Conservation (phyloP, 2,888 invertebrate genomes). For the Philonicus albiceps region DNA sequence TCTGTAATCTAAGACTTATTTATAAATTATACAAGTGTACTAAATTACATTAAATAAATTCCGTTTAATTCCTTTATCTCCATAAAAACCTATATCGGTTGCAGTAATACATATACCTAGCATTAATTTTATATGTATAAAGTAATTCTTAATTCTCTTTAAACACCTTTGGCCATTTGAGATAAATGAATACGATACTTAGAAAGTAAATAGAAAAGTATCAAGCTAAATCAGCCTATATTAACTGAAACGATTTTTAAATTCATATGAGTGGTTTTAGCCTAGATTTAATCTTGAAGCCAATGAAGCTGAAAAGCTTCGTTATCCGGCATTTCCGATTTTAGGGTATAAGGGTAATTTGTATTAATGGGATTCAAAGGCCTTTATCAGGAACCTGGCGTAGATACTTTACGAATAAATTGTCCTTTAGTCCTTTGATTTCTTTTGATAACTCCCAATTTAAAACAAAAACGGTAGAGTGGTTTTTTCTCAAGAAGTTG, state of each 20-base stretch:
- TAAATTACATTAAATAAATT: too few species aligned
- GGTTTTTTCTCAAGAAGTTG: not conserved
- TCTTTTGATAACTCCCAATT: not conserved
- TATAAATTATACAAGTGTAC: too few species aligned
- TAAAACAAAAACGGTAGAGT: not conserved
- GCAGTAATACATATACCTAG: not conserved
- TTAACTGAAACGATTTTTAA: not conserved
- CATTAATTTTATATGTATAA: not conserved
- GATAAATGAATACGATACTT: not conserved
- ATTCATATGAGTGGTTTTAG: not conserved
- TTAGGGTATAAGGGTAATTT: not conserved
- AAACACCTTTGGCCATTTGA: not conserved
- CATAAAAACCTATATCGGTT: not conserved
- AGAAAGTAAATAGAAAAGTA: not conserved
- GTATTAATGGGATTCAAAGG: not conserved
- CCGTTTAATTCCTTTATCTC: not conserved
- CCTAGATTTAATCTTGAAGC: not conserved
- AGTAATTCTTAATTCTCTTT: not conserved
- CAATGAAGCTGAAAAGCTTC: not conserved
- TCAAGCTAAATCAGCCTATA: not conserved
- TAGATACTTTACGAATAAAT: not conserved
- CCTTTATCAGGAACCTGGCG: not conserved
- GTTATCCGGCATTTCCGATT: not conserved
- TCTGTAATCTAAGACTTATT: too few species aligned
- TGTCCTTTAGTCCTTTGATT: not conserved